Evolutionary conservation across 1,140 invertebrate genomes (phyloP).

Genomic region (Drosophila kurseongensis): DNA sequence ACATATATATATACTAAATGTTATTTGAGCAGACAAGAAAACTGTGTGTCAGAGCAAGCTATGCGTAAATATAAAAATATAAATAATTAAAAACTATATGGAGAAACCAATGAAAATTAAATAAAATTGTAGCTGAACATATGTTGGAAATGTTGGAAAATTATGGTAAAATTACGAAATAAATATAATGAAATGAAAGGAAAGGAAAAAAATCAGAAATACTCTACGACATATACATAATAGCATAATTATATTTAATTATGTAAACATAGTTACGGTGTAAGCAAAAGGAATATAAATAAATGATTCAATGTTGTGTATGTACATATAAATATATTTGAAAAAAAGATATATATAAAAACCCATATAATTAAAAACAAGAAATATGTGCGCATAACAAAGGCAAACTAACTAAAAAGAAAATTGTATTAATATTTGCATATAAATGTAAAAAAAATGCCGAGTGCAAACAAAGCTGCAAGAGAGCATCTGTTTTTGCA

Average conservation of each 20-base stretch:
- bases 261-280: slow-evolving; percentile 75
- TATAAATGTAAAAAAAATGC: slow-evolving; percentile 53
- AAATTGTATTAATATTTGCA: slow-evolving; percentile 53
- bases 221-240: slow-evolving; percentile 57
- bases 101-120: slow-evolving; percentile 47
- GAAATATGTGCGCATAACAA: slow-evolving; percentile 60
- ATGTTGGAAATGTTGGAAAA: slow-evolving; percentile 67
- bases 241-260: slow-evolving; percentile 79
- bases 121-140: slow-evolving; percentile 66
- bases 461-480: slow-evolving; percentile 43
- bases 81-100: slow-evolving; percentile 54
- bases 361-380: slow-evolving; percentile 62
- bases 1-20: slow-evolving; percentile 70
- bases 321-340: slow-evolving; percentile 74
- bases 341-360: slow-evolving; percentile 48
- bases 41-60: slow-evolving; percentile 61
- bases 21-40: slow-evolving; percentile 73
- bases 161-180: slow-evolving; percentile 51
- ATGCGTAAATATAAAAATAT: slow-evolving; percentile 70
- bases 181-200: slow-evolving; percentile 19
- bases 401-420: slow-evolving; percentile 53
- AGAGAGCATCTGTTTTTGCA: slow-evolving; percentile 33
- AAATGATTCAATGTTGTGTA: slow-evolving; percentile 82
- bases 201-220: slow-evolving; percentile 20
- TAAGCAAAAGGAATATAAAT: slow-evolving; percentile 72